Percentiles rank a stretch among this genome's conserved stretches.
These are phyloP conservation scores for Notechis scutatus DNA, from an alignment of 2,113 vertebrate species.

Conservation along the genomic window DNA sequence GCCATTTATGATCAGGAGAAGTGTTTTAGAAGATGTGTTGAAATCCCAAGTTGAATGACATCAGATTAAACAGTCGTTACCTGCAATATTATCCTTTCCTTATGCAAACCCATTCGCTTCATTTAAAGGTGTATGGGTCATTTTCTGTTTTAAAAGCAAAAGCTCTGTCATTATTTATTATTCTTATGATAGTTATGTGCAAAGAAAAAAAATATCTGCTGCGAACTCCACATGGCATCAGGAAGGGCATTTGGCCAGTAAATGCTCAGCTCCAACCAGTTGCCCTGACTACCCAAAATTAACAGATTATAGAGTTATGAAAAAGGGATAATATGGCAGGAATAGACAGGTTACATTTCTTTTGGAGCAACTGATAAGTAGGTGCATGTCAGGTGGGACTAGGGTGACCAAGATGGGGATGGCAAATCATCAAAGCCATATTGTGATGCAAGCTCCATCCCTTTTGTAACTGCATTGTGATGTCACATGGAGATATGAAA, in stretches of 20 bases:
- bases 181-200: neutral
- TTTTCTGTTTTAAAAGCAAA: neutral
- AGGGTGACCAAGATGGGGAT: neutral
- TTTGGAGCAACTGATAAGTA: neutral
- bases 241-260: neutral
- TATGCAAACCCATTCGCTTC: neutral
- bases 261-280: neutral
- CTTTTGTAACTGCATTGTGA: neutral
- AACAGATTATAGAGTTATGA: neutral
- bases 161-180: neutral
- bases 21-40: slow-evolving; percentile 14
- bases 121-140: slow-evolving; percentile 29
- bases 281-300: neutral
- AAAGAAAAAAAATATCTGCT: neutral
- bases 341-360: neutral
- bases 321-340: neutral
- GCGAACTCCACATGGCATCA: neutral
- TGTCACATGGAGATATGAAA: neutral
- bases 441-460: neutral
- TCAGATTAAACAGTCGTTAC: neutral
- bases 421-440: neutral
- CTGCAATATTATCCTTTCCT: slow-evolving; percentile 1
- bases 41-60: neutral
- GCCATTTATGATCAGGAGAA: slow-evolving; percentile 88
- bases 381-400: neutral